A percentile compares a stretch with the other conserved stretches of the same genome.
Conservation (phyloP, 2,113 vertebrate genomes). For the Peromyscus californicus region DNA sequence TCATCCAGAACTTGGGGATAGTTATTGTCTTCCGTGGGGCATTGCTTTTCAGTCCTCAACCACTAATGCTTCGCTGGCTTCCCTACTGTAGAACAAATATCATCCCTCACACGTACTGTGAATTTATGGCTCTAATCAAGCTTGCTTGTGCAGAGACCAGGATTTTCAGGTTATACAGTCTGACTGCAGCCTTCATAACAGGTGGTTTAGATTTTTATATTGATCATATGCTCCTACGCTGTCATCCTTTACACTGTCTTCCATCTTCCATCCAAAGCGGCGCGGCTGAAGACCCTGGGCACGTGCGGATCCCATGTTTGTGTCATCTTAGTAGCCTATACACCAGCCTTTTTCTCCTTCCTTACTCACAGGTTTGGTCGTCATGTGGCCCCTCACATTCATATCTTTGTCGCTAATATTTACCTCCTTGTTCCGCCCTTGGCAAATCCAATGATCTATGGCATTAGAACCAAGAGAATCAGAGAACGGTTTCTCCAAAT, state of each 20-base stretch:
- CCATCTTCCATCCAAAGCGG: constrained; percentile 65
- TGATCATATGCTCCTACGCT: constrained; percentile 72
- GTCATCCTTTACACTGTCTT: constrained; percentile 77
- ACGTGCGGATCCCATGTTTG: constrained; percentile 79
- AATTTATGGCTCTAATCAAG: constrained; percentile 75
- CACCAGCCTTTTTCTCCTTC: constrained; percentile 78
- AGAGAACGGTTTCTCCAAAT: neutral
- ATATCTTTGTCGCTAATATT: constrained; percentile 78
- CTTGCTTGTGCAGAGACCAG: constrained; percentile 61
- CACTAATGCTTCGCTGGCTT: constrained; percentile 62
- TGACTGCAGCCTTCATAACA: constrained; percentile 62
- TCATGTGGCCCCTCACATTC: constrained; percentile 49
- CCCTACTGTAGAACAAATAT: constrained; percentile 75
- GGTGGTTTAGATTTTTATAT: constrained; percentile 49
- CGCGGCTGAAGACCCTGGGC: constrained; percentile 71
- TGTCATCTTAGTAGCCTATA: constrained; percentile 73
- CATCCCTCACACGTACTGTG: constrained; percentile 71
- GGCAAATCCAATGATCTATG: constrained; percentile 75
- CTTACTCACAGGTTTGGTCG: constrained; percentile 77
- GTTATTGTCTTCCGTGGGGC: neutral
- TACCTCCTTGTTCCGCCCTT: constrained; percentile 76
- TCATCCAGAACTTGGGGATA: constrained; percentile 13
- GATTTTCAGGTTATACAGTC: constrained; percentile 43
- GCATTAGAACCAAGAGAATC: constrained; percentile 71
- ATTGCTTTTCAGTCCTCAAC: constrained; percentile 3